Conservation (phyloP, 2,888 invertebrate species). For the Neoitamus cyanurus region DNA sequence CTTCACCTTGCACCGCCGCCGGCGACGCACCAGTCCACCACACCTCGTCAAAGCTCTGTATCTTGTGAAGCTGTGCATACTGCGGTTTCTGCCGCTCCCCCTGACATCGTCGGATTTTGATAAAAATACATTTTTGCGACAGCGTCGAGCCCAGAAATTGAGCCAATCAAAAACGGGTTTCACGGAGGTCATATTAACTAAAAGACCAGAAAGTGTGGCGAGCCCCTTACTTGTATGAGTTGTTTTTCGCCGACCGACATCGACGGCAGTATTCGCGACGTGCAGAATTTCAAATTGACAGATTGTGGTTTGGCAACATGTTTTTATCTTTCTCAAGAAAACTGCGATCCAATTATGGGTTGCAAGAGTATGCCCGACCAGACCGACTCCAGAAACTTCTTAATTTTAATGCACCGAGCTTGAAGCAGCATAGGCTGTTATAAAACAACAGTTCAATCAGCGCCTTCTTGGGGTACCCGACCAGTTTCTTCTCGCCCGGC, state of each 20-base stretch:
- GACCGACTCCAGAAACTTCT: background rate
- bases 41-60: background rate
- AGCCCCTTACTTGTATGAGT: constrained; percentile 24
- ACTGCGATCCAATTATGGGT: constrained; percentile 16
- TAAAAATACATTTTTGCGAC: constrained; percentile 26
- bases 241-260: background rate
- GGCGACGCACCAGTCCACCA: background rate
- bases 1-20: background rate
- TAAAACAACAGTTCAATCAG: background rate
- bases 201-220: constrained; percentile 6
- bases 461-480: background rate
- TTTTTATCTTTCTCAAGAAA: background rate
- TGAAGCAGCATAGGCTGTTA: background rate
- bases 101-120: background rate
- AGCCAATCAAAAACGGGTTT: constrained; percentile 34
- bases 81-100: background rate
- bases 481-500: background rate
- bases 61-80: background rate
- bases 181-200: constrained; percentile 33
- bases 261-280: background rate
- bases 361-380: background rate
- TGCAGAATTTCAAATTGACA: constrained; percentile 20
- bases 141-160: constrained; percentile 36
- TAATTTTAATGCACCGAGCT: background rate
- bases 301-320: constrained; percentile 1